Evolutionary conservation across 2,113 vertebrate species (phyloP).

Genomic region (Caracal caracal): DNA sequence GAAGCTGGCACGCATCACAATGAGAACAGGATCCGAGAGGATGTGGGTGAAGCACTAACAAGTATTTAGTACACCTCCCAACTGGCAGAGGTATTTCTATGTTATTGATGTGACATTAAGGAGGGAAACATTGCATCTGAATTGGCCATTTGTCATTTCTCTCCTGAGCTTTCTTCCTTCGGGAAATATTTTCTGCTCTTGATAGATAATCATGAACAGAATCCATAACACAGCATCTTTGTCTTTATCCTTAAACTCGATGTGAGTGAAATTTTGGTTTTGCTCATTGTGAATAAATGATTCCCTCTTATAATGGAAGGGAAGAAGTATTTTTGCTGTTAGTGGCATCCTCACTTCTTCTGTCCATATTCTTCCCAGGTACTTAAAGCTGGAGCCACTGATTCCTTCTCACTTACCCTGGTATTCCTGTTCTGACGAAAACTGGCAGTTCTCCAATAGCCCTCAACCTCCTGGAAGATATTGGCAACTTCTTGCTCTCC

Average conservation of each 20-base stretch:
- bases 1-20: neutral
- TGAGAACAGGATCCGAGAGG: neutral
- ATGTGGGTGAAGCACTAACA: neutral
- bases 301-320: neutral
- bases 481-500: neutral
- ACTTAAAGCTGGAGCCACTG: neutral
- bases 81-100: neutral
- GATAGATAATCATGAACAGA: neutral
- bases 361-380: neutral
- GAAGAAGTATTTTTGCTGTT: neutral
- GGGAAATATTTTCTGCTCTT: neutral
- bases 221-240: neutral
- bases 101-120: neutral
- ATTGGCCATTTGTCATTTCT: conserved; percentile 10
- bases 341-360: neutral
- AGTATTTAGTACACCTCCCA: neutral
- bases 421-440: neutral
- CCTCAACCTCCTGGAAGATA: neutral
- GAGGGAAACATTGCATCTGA: neutral
- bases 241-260: neutral
- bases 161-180: neutral
- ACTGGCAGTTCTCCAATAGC: neutral
- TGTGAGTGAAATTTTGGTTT: neutral
- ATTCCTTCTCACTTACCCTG: neutral
- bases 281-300: neutral